phyloP scores from a whole-genome alignment of 2,113 vertebrate genomes.

The Anseranas semipalmata region DNA sequence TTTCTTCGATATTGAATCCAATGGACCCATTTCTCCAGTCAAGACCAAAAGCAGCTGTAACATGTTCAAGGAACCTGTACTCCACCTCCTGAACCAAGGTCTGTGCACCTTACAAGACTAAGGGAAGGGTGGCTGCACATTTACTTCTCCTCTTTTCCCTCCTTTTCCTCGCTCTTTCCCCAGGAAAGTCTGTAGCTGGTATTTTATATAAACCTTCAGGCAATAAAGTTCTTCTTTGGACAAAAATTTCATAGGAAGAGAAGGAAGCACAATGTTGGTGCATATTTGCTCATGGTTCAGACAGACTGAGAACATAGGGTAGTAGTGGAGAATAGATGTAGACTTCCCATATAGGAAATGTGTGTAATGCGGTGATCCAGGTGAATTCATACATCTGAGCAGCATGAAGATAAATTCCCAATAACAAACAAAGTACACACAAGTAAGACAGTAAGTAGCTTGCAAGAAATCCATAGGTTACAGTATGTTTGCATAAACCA shows the following conservation, averaged over 20 bases:
- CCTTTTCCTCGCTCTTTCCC: neutral
- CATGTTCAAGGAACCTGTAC: rapidly evolving
- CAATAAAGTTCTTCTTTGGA: neutral
- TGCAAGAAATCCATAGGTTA: neutral
- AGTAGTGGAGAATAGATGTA: neutral
- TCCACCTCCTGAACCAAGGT: rapidly evolving
- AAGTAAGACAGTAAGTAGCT: neutral
- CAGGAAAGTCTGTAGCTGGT: neutral
- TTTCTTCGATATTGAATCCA: neutral
- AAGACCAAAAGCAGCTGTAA: neutral
- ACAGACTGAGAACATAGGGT: neutral
- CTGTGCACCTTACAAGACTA: neutral
- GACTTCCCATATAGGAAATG: neutral
- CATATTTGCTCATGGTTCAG: neutral
- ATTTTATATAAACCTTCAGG: neutral
- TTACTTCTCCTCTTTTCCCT: neutral
- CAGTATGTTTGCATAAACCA: neutral
- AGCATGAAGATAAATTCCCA: neutral
- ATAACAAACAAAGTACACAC: neutral
- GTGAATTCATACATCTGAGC: neutral
- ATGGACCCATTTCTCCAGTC: neutral
- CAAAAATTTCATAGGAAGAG: neutral
- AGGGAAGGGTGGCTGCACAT: neutral
- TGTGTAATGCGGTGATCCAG: neutral
- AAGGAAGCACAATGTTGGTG: neutral